Evolutionary conservation across 2,113 vertebrate genomes (phyloP).

Genomic region (Thalassarche chlororhynchos): DNA sequence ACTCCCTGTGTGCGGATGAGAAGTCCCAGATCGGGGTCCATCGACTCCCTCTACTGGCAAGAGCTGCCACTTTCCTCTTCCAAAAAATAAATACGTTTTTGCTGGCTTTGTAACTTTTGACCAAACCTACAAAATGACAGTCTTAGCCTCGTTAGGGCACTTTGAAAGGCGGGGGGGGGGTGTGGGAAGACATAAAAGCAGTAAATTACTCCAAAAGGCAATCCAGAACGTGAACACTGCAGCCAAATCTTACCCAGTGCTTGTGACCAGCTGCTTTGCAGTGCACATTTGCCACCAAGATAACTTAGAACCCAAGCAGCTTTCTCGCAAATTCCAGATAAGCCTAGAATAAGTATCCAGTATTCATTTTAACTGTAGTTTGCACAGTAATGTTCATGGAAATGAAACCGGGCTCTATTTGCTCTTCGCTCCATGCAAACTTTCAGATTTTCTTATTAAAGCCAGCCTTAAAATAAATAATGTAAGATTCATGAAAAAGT

Average conservation of each 20-base stretch:
- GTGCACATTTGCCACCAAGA: neutral
- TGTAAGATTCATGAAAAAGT: conserved; percentile 51
- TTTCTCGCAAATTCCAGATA: neutral
- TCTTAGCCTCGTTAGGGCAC: neutral
- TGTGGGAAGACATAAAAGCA: neutral
- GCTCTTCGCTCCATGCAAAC: neutral
- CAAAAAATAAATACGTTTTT: neutral
- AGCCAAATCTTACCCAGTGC: neutral
- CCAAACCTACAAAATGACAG: neutral
- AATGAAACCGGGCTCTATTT: neutral
- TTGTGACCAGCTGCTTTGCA: neutral
- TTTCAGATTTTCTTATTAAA: conserved; percentile 55
- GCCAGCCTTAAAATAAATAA: conserved; percentile 73
- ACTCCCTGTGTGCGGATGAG: neutral
- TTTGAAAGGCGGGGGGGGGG: neutral
- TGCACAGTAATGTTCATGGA: neutral
- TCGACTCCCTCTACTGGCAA: conserved; percentile 75
- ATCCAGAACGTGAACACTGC: neutral
- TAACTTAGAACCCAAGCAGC: neutral
- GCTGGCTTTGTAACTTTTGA: neutral
- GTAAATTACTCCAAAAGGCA: neutral
- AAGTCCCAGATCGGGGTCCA: conserved; percentile 29
- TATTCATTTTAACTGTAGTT: neutral
- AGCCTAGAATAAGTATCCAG: neutral
- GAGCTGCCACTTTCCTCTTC: neutral